A percentile compares a stretch with the other conserved stretches of the same genome.
phyloP scores from a whole-genome alignment of 2,888 invertebrate genomes.

The Cataglyphis altisquamis region DNA sequence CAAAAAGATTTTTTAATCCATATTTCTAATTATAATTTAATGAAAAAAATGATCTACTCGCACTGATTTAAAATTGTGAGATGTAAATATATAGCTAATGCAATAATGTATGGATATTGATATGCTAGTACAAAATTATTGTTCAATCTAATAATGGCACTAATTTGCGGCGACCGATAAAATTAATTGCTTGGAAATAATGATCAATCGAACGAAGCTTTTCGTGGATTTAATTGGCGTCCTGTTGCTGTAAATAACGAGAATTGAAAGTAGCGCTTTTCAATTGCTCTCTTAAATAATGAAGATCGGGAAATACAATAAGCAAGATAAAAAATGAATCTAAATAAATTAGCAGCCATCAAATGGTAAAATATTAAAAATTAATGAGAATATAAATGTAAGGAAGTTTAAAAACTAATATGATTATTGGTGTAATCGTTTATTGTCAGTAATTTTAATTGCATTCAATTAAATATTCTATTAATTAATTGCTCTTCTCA shows the following conservation, averaged over 20 bases:
- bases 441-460: background rate
- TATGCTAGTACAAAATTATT: background rate
- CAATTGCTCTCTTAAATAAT: conserved; percentile 16
- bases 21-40: background rate
- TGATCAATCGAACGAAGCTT: conserved; percentile 61
- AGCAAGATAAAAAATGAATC: background rate
- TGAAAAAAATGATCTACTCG: background rate
- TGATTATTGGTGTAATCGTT: background rate
- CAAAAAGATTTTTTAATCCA: background rate
- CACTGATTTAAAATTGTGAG: background rate
- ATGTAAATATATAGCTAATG: background rate
- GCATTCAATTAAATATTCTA: background rate
- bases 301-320: background rate
- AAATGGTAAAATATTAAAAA: background rate
- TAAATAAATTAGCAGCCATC: background rate
- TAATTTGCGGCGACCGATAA: conserved; percentile 51
- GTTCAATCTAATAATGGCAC: background rate
- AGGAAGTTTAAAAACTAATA: background rate
- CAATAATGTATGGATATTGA: background rate
- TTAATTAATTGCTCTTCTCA: conserved; percentile 21
- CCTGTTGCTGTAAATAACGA: conserved; percentile 39
- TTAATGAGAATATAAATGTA: background rate
- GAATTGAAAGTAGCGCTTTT: conserved; percentile 10
- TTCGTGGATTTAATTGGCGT: conserved; percentile 63
- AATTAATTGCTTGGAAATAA: conserved; percentile 67